Base-by-base conservation (phyloP, 1,140 invertebrate genomes). In the Melitaea cinxia region DNA sequence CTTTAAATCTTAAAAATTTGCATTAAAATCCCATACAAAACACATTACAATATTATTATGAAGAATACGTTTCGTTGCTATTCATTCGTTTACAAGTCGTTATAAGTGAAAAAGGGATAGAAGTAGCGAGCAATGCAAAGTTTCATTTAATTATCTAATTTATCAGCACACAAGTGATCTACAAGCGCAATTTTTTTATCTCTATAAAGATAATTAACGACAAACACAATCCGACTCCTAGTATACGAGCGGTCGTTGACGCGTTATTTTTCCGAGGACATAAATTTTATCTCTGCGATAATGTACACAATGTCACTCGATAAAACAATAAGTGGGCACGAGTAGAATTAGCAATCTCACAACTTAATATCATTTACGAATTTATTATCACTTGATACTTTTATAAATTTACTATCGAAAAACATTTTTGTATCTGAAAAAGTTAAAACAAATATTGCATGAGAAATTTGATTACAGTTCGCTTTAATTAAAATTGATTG, bases 201-300 rank as follows among this genome's bases (percentile, higher is more conserved):
- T 66, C 64, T 26, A 63, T 65, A 62, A 73, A 50, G 52, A 64
- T 60, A 66, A 64, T 71, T 61, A 53, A 28, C 50, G 14, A 42
- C 50, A 23, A 53, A 53, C 17, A 61, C 21, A 24, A 21, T 17
- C 49, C 17, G 28, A 15, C 45, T 49, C 33, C 33, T 39, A 54
- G 28, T 54, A 39, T 24, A 57, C 57, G 59, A 39, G 42, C 47
- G 78, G 76, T 80, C 78, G 63, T 77, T 79, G 78, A 82, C 80
- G 56, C 65, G 42, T 28, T 65, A 64, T 68, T 66, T 68, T 77
- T 64, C 61, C 63, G 72, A 68, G 61, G 61, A 62, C 72, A 63
- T 63, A n/a, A 58, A 62, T 64, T 67, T 66, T 73, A 70, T 73
- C 68, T 37, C 59, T 60, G n/a, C 45, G 62, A 73, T 70, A 73